Base-by-base conservation (phyloP, 2,113 vertebrate species). In the Misgurnus mizolepis region DNA sequence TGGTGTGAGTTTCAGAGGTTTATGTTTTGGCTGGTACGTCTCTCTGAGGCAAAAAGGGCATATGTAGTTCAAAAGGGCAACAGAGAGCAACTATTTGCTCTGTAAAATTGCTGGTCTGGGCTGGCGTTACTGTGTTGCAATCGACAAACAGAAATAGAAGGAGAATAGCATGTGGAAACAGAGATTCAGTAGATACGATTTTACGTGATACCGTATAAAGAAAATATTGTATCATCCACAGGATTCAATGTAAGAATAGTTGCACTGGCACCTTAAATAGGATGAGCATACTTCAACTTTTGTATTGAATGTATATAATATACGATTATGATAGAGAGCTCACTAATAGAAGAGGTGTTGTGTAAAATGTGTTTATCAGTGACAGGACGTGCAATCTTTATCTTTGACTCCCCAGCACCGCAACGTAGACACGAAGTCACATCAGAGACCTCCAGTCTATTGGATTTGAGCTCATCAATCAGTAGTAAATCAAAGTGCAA, bases 21-120 rank as follows among this genome's bases (percentile, higher is more conserved):
- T 71, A 65, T 75, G 66, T 84, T 75, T 73, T 80, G 83, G 71
- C 82, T 86, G 84, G 84, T 83, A 79, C 80, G 73, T 78, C 17
- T 56, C 69, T 82, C 70, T 67, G 64, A 75, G 66, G 82, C 47
- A 58, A 62, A 60, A 40, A 49, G 81, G 47, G 62, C 76, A 79
- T 45, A 10, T 39, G n/a, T 15, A 60, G 83, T 79, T 86, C 78
- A 80, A 76, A 76, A 77, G 83, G 79, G 73, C 80, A 83, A 50
- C 58, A 40, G 77, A 71, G 76, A 83, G 76, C 64, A 67, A 69
- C 67, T 70, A 76, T 77, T 79, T 80, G 79, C 72, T 82, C 82
- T 80, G 72, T 80, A 53, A 77, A 72, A 84, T 80, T 17, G 49
- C 72, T 78, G 60, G 79, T 82, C 67, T 81, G 80, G 61, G 71